Evolutionary conservation across 2,888 invertebrate species (phyloP), one percentile per base, ranked within the genome.

Genomic region (Andrena camellia): DNA sequence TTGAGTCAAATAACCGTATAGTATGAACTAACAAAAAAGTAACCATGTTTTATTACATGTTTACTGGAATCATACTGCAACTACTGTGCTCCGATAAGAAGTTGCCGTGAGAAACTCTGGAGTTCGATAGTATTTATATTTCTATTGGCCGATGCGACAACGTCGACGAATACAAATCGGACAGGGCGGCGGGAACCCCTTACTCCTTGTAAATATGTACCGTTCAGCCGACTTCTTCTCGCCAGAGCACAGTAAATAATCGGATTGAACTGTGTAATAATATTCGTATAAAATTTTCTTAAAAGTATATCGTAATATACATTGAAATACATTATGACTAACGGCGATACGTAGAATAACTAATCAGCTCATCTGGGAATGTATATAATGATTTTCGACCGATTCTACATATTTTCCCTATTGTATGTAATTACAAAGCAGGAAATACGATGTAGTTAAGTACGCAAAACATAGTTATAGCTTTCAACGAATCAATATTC

Each of bases 371-470:
- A 23, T 50, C 29, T 63, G 54, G 7, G 26, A 54, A 69, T 70
- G 13, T 66, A 62, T 52, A 20, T 17, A 8, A 60, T 59, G 33
- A 8, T 60, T 68, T 50, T 26, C 29, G n/a, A 67, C n/a, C 42
- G 50, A 33, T 54, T 75, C 35, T 54, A 52, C 29, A 26, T 48
- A 50, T 29, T 59, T 31, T 42, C 20, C 57, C 10, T 26, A 26
- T 57, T 26, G 10, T 20, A 62, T 50, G 26, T 23, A n/a, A 50
- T 76, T 23, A 23, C 48, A 26, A 50, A 76, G 54, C 57, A 81
- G 66, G 33, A 63, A 72, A 85, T 68, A 52, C 35, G 72, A 68
- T 52, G 64, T 54, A 52, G 70, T 87, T 87, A 87, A 87, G 88
- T 87, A 87, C 88, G 73, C 59, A 57, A 70, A 81, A 79, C 10